Base-by-base conservation (phyloP, 1,140 invertebrate genomes). In the Episyrphus balteatus region DNA sequence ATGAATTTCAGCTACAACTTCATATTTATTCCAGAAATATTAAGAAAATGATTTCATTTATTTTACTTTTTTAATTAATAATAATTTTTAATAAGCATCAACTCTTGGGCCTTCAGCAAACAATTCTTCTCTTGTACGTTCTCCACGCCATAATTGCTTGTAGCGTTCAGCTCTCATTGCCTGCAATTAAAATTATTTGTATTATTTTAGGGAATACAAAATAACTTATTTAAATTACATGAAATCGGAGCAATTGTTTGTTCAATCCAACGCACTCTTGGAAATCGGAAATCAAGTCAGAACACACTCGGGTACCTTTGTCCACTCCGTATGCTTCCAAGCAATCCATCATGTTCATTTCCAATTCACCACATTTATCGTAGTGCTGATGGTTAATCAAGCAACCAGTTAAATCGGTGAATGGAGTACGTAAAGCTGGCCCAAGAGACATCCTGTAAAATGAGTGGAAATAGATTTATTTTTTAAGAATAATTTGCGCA, bases 301-400 rank as follows among this genome's bases (percentile, higher is more conserved):
- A 44, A 56, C 85, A 87, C 52, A 80, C 75, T 11, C 58, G 51
- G 40, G 69, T 52, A 0, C 74, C 78, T 32, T 69, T 68, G 12
- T 77, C 72, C 11, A 77, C 50, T 6, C 84, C 84, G 55, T 87
- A 87, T 2, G 82, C 83, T 60, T 86, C 83, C 9, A 84, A 52
- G 59, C 85, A 87, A 47, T 86, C 78, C 59, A 83, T 76, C 44
- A 76, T 73, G 14, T 74, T 69, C 59, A 82, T 68, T 64, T 87
- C 84, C 49, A 83, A 71, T 46, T 76, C 70, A 31, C 72, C 75
- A 61, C 85, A 87, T 15, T 56, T 57, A 10, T 74, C 71, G 51
- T 74, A 65, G 52, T 72, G 59, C 58, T 86, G 83, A 56, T 80
- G 76, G 49, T 74, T 80, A 13, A 78, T 49, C 13, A 83, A 45